These are phyloP conservation scores for Dinocampus coccinellae DNA, from an alignment of 2,888 invertebrate genomes.

Conservation along the genomic window DNA sequence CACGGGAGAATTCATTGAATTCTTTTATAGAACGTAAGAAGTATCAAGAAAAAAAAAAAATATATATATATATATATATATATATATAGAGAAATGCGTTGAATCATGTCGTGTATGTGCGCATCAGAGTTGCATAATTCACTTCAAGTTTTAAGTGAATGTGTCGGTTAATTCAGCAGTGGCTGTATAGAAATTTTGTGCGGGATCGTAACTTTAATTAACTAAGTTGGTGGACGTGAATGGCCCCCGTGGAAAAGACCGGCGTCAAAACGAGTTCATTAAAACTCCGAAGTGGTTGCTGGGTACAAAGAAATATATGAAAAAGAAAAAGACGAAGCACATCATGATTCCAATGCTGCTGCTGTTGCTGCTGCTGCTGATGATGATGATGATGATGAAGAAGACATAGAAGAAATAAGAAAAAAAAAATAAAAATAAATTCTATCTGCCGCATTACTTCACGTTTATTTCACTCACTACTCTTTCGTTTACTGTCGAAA, in stretches of 20 bases:
- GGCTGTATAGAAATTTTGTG: background rate
- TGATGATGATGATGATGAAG: too few species aligned
- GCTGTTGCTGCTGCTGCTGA: too few species aligned
- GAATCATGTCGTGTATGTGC: slow-evolving; percentile 24
- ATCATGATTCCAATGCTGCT: too few species aligned
- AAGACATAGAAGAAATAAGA: background rate
- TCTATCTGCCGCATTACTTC: slow-evolving; percentile 10
- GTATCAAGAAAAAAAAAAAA: background rate
- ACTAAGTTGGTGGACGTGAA: slow-evolving; percentile 25
- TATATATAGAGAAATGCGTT: background rate
- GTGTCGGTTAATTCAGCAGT: background rate
- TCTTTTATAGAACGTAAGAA: background rate
- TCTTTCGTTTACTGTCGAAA: slow-evolving; percentile 12
- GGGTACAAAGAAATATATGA: background rate
- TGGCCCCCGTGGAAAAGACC: slow-evolving; percentile 40
- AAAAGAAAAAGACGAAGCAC: background rate
- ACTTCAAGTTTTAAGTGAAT: background rate
- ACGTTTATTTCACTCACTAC: slow-evolving; percentile 23
- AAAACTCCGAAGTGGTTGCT: slow-evolving; percentile 51
- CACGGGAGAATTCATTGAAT: background rate
- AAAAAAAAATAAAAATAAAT: background rate
- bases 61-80: slow-evolving; percentile 17
- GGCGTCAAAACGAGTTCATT: slow-evolving; percentile 65
- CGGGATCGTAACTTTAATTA: slow-evolving; percentile 30
- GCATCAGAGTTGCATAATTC: slow-evolving; percentile 29